Conservation (phyloP, 2,113 vertebrate species). For the Maccullochella peelii region DNA sequence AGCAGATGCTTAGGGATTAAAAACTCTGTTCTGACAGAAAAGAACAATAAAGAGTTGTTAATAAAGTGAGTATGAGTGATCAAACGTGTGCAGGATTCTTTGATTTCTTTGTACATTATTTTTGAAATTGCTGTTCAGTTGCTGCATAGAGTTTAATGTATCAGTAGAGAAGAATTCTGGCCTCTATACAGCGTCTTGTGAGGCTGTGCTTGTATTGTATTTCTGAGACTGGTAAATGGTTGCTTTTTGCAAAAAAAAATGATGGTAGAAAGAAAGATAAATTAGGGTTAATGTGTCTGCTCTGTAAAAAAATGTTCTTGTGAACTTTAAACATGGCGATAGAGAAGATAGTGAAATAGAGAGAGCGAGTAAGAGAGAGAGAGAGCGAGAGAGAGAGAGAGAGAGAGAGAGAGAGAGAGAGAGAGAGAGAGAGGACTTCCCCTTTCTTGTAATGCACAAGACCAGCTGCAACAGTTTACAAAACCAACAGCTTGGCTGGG, state of each 20-base stretch:
- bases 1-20: neutral
- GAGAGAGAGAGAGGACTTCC: slow-evolving; percentile 57
- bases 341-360: slow-evolving; percentile 29
- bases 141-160: neutral
- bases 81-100: neutral
- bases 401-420: slow-evolving; percentile 8
- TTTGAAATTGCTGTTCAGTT: neutral
- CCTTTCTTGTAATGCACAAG: slow-evolving; percentile 69
- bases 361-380: neutral
- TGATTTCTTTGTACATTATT: neutral
- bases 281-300: slow-evolving; percentile 27
- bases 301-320: slow-evolving; percentile 18
- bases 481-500: slow-evolving; percentile 80
- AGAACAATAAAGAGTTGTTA: neutral
- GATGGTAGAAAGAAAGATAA: slow-evolving; percentile 5
- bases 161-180: neutral
- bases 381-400: neutral
- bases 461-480: slow-evolving; percentile 84
- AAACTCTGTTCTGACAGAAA: neutral
- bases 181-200: neutral
- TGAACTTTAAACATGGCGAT: slow-evolving; percentile 31
- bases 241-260: neutral
- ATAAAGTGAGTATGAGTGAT: neutral
- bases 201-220: neutral
- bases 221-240: neutral